Evolutionary conservation across 2,888 invertebrate genomes (phyloP), one percentile per base, ranked within the genome.

Genomic region (Pomacea canaliculata): DNA sequence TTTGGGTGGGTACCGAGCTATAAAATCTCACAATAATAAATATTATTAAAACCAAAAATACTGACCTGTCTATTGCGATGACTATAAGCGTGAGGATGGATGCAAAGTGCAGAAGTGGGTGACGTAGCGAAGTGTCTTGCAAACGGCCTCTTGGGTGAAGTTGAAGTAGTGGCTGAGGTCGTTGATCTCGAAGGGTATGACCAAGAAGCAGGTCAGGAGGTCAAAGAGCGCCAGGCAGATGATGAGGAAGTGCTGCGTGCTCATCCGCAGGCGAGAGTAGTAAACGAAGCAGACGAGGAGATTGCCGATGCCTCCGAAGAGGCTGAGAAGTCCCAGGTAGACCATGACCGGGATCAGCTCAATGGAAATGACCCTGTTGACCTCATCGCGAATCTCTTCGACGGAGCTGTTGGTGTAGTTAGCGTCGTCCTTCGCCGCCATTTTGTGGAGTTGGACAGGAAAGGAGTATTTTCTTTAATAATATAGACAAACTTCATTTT

Each of bases 151-250:
- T 37, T 79, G 83, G 51, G 82, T 81, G 70, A 86, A 87, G 84
- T 83, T 84, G 62, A 83, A 82, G 46, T 85, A 85, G 66, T 80
- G 84, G 1, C 83, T 67, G 78, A 85, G 84, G 72, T 85, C 86
- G 7, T 84, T 84, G 51, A 87, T 83, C 56, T 86, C 83, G 7
- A 82, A 72, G 0, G 87, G 87, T 83, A 86, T 86, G 9, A 84
- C 82, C 12, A 86, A 79, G 37, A 79, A 79, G 70, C 86, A 86
- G 1, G 83, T 83, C 49, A 85, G 80, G 48, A 86, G 74, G 62
- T 87, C 87, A n/a, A 85, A 83, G 68, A 83, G 82, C 0, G 84
- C 86, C 48, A 87, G 76, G 71, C 81, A 82, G 23, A 85, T 68
- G 68, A 86, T 86, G 73, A 85, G 85, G 70, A 82, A 81, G 67